Conservation (phyloP, 2,888 invertebrate species). For the Drosophila demipolita region DNA sequence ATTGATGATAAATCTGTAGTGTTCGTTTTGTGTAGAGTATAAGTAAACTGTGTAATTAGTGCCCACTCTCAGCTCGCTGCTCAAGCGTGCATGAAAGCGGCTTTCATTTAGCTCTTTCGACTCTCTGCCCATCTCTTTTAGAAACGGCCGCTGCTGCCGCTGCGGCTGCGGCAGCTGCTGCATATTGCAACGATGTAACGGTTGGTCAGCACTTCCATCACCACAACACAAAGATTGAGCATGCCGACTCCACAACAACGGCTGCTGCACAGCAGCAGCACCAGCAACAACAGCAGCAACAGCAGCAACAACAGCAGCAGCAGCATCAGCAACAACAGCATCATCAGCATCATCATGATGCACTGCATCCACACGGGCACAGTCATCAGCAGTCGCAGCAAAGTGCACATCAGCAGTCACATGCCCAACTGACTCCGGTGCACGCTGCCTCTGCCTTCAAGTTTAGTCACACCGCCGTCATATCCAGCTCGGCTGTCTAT, state of each 20-base stretch:
- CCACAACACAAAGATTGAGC: slow-evolving; percentile 82
- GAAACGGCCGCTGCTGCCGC: slow-evolving; percentile 64
- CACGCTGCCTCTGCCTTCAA: slow-evolving; percentile 75
- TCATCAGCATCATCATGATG: slow-evolving; percentile 47
- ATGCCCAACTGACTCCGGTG: slow-evolving; percentile 64
- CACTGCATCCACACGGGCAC: slow-evolving; percentile 58
- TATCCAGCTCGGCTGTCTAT: slow-evolving; percentile 74
- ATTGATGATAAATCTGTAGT: not conserved
- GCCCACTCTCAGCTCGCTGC: slow-evolving; percentile 34
- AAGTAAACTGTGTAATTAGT: slow-evolving; percentile 42
- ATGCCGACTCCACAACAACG: slow-evolving; percentile 85
- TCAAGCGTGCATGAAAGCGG: slow-evolving; percentile 68
- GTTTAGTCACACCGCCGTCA: slow-evolving; percentile 77
- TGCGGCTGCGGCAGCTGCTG: slow-evolving; percentile 70
- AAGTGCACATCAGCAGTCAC: slow-evolving; percentile 59
- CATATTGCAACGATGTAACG: slow-evolving; percentile 79
- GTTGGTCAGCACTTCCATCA: slow-evolving; percentile 72
- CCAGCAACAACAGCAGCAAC: slow-evolving; percentile 72
- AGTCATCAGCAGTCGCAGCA: slow-evolving; percentile 60
- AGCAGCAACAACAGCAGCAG: slow-evolving; percentile 55
- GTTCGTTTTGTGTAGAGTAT: slow-evolving; percentile 14
- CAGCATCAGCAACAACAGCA: slow-evolving; percentile 62
- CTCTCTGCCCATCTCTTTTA: slow-evolving; percentile 48
- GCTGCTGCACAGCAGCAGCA: slow-evolving; percentile 35
- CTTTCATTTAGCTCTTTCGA: slow-evolving; percentile 54